Base-by-base conservation (phyloP, 2,888 invertebrate genomes). In the Cetonia aurata region DNA sequence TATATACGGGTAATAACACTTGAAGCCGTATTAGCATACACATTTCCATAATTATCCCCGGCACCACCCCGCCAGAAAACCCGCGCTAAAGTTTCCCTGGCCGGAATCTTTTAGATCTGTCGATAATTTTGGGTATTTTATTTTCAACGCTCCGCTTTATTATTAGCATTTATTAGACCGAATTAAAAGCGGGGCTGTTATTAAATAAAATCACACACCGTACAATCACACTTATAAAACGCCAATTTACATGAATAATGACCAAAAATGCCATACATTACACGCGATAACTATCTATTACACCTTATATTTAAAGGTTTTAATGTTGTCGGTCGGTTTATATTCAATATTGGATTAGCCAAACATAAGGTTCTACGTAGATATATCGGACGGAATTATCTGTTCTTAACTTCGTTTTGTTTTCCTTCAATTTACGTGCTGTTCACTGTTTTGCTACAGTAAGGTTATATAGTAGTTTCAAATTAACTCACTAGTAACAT, bases 201-300 rank as follows among this genome's bases (percentile, higher is more conserved):
- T 82, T 81, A 81, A 81, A 81, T 78, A 80, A 81, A 82, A 82
- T 81, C 81, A 80, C 80, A 80, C 79, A 76, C 78, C 77, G 72
- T 76, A 78, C 79, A 81, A 79, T 80, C 81, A 80, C 80, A 82
- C 77, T 79, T 80, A 81, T 79, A 81, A 81, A 80, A 77, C 80
- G 77, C 77, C 80, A 80, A 83, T 83, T 83, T 82, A 79, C 82
- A 82, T 83, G 81, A 80, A 79, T 83, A 83, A 83, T 83, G 79
- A 81, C 80, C 77, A 79, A 80, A 82, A 82, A 83, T 82, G 79
- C 77, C 79, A 78, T 81, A 78, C 77, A 83, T 83, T 82, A 83
- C 72, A 69, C 69, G n/a, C 76, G 83, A 83, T 83, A 80, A 76
- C 71, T 70, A 83, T 82, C 83, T 79, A 53, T 60, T 69, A 82